Percentiles rank a stretch among this genome's conserved stretches.
Evolutionary conservation across 2,797 vertebrate genomes (phyloP).

Genomic region (Macropus fuliginosus): DNA sequence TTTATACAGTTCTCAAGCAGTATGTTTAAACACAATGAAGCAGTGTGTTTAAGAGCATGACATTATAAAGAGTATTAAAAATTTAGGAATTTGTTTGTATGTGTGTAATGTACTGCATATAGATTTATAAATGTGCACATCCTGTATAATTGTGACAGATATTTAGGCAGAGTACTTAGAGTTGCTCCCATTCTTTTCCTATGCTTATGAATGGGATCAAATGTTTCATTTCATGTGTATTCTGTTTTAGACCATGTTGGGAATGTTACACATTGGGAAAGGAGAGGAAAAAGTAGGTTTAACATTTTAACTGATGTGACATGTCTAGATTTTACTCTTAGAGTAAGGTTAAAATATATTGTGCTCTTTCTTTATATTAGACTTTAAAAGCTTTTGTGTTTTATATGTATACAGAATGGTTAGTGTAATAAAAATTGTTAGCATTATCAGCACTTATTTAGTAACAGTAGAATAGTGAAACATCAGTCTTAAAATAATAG

Average conservation of each 20-base stretch:
- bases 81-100: not conserved
- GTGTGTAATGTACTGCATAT: not conserved
- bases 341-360: constrained; percentile 10
- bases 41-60: not conserved
- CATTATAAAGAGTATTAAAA: constrained; percentile 25
- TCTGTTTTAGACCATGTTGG: constrained; percentile 4
- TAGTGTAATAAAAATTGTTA: no score
- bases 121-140: not conserved
- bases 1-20: not conserved
- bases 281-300: not conserved
- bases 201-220: not conserved
- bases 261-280: not conserved
- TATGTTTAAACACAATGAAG: not conserved
- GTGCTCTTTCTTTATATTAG: not conserved
- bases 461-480: not conserved
- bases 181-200: constrained; percentile 15
- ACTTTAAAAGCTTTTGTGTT: not conserved
- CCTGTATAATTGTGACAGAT: constrained; percentile 11
- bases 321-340: constrained; percentile 32
- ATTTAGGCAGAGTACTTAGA: not conserved
- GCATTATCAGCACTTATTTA: no score
- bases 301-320: constrained; percentile 22
- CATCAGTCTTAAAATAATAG: not conserved
- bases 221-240: constrained; percentile 9
- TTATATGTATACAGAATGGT: not conserved